Conservation (phyloP, 2,113 vertebrate genomes). For the Puntigrus tetrazona region DNA sequence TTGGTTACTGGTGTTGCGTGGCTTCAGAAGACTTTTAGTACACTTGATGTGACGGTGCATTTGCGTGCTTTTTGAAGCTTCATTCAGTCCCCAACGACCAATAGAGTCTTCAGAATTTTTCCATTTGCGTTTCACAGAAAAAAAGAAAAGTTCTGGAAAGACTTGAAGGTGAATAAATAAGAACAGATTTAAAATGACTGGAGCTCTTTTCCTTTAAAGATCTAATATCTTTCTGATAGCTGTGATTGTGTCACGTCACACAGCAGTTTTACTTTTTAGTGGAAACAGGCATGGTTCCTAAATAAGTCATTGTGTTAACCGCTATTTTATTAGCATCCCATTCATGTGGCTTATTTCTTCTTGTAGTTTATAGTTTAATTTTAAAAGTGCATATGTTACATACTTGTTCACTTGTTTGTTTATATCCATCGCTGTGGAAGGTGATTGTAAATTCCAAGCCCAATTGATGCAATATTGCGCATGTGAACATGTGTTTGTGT, state of each 20-base stretch:
- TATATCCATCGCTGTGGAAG: background rate
- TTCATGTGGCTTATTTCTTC: constrained; percentile 7
- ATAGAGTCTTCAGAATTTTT: background rate
- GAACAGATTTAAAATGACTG: background rate
- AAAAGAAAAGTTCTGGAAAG: background rate
- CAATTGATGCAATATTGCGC: constrained; percentile 32
- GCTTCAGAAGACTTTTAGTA: background rate
- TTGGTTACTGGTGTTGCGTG: background rate
- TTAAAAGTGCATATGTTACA: background rate
- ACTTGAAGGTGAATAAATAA: background rate
- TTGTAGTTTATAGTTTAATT: constrained; percentile 8
- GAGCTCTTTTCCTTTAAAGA: background rate
- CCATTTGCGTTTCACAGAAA: background rate
- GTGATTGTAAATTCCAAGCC: constrained; percentile 11
- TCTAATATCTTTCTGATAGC: background rate
- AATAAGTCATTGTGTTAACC: background rate
- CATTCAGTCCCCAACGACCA: background rate
- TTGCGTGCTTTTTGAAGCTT: background rate
- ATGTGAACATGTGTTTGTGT: constrained; percentile 42
- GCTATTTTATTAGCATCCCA: constrained; percentile 22
- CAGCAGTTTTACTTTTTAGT: background rate
- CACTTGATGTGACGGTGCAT: background rate
- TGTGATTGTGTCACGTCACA: constrained; percentile 8
- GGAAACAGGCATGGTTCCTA: background rate
- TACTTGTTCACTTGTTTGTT: constrained; percentile 14